These are phyloP conservation scores for Loris lydekkerianus DNA, from an alignment of 2,797 vertebrate genomes.

Conservation along the genomic window DNA sequence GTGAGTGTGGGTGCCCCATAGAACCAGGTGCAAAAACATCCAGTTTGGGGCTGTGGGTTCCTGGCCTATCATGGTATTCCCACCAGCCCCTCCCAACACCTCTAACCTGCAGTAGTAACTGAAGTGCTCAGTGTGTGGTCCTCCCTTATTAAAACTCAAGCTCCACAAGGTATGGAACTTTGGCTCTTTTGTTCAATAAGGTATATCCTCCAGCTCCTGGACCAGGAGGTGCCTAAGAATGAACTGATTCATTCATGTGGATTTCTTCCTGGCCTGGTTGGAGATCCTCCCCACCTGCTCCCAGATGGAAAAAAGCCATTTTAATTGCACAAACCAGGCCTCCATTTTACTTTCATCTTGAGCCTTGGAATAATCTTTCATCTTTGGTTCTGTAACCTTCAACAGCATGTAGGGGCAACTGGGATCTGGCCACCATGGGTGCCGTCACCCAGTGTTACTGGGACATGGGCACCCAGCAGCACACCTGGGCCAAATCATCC, in stretches of 20 bases:
- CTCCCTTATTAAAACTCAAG: neutral
- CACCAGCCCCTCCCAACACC: neutral
- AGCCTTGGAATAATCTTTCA: too few species aligned
- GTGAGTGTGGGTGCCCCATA: neutral
- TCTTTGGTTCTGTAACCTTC: too few species aligned
- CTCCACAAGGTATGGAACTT: neutral
- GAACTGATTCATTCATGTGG: neutral
- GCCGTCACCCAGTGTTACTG: too few species aligned
- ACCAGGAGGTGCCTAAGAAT: neutral
- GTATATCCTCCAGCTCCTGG: neutral
- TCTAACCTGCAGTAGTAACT: neutral
- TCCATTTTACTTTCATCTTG: too few species aligned
- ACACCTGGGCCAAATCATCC: too few species aligned
- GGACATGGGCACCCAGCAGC: too few species aligned
- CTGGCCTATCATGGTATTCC: neutral
- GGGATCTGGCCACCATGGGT: too few species aligned
- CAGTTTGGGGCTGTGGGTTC: neutral
- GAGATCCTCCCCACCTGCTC: too few species aligned
- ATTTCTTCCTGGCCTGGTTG: too few species aligned
- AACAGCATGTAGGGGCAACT: too few species aligned
- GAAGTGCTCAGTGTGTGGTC: neutral
- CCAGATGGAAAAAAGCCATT: too few species aligned
- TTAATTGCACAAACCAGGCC: too few species aligned
- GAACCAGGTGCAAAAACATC: neutral
- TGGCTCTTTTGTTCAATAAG: neutral